Conservation (phyloP, 2,888 invertebrate species). For the Drosophila gaucha region DNA sequence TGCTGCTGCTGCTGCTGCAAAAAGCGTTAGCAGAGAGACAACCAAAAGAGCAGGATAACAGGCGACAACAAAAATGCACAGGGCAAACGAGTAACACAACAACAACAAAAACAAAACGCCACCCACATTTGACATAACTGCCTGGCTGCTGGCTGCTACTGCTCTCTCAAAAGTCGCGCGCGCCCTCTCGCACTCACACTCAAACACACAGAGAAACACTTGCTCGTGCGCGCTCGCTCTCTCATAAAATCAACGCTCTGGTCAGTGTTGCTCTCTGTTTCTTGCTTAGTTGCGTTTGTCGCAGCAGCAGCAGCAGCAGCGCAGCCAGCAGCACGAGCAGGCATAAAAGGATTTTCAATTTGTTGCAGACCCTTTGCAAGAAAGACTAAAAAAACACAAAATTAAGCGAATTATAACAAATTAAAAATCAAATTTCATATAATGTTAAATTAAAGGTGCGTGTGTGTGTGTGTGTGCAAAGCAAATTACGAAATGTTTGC, state of each 20-base stretch:
- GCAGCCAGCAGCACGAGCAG: constrained; percentile 48
- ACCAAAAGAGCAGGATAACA: constrained; percentile 55
- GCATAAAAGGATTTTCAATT: constrained; percentile 51
- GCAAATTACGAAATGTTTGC: constrained; percentile 3
- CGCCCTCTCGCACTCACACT: constrained; percentile 10
- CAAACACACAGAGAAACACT: background rate
- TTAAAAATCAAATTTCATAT: constrained; percentile 17
- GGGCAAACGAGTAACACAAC: constrained; percentile 16
- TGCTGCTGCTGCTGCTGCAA: constrained; percentile 8
- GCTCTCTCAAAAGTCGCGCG: constrained; percentile 7
- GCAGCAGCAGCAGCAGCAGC: constrained; percentile 58
- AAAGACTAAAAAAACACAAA: constrained; percentile 6
- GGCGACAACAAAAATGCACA: constrained; percentile 36
- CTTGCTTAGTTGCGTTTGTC: constrained; percentile 59
- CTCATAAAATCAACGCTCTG: constrained; percentile 28
- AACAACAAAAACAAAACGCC: constrained; percentile 48
- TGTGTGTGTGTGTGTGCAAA: constrained; percentile 9
- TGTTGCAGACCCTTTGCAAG: constrained; percentile 45
- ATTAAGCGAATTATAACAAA: background rate
- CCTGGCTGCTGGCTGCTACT: constrained; percentile 27
- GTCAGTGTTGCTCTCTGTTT: constrained; percentile 49
- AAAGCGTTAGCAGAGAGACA: constrained; percentile 10
- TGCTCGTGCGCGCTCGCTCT: constrained; percentile 6
- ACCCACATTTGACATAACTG: constrained; percentile 60
- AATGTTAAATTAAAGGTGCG: constrained; percentile 33